phyloP scores from a whole-genome alignment of 35 echinoderm and acorn worm species.

The Anneissia japonica region DNA sequence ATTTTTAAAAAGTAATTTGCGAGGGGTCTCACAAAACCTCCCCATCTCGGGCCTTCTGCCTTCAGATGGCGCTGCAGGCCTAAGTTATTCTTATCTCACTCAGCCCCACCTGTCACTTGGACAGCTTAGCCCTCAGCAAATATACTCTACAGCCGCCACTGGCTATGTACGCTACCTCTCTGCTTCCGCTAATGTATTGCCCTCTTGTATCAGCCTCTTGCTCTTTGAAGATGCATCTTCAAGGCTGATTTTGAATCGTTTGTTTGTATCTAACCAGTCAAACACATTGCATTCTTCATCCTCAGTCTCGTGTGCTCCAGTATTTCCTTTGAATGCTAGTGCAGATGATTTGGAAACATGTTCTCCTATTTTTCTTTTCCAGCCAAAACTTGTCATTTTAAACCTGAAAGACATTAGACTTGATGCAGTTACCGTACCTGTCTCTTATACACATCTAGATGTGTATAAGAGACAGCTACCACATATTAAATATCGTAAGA shows the following conservation, averaged over 20 bases:
- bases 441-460: no score
- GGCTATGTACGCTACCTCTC: conserved; percentile 65
- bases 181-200: conserved; percentile 63
- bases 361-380: conserved; percentile 67
- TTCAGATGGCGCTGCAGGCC: neutral
- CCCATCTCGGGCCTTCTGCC: neutral
- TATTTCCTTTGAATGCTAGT: conserved; percentile 33
- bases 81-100: neutral
- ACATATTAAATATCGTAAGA: no score
- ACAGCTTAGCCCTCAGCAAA: neutral
- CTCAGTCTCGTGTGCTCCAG: conserved; percentile 5
- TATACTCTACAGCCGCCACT: neutral
- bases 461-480: no score
- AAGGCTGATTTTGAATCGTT: conserved; percentile 64
- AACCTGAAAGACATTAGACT: no score
- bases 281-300: conserved; percentile 15
- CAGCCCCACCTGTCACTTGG: neutral
- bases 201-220: conserved; percentile 58
- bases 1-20: no score
- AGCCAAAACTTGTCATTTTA: conserved; percentile 86
- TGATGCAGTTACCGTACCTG: no score
- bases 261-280: conserved; percentile 41
- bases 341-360: conserved; percentile 39
- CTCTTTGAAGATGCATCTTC: conserved; percentile 74
- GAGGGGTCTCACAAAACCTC: neutral